Evolutionary conservation across 2,113 vertebrate species (phyloP), one percentile per base, ranked within the genome.

Genomic region (Tricholaema leucomelas): DNA sequence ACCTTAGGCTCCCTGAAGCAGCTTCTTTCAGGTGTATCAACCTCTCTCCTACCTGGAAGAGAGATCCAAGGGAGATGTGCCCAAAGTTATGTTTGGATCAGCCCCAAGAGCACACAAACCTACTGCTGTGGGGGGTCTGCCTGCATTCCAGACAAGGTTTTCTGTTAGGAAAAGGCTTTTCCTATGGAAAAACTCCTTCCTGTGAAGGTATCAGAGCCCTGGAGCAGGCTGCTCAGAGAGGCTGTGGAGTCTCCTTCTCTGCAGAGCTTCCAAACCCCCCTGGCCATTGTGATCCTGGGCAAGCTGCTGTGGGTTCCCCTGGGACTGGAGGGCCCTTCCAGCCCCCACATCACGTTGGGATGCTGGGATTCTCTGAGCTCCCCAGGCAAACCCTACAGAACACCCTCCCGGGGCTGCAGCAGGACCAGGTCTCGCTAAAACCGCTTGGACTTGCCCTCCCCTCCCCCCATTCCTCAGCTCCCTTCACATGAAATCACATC

Each of bases 381-480:
- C 56, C 65, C 50, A 15, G 5, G 10, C 10, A 2, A 21, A 69
- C 23, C 81, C 28, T 5, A 5, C 8, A 46, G 50, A 81, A 13
- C 10, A 4, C 18, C 27, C 64, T 2, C 1, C 0, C 24, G 42
- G 38, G 54, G 38, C 38, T 70, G 76, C 59, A 40, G 52, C 52
- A 54, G 33, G 10, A 12, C 11, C 21, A 24, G 8, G n/a, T n/a
- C 20, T 66, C 64, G 36, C 36, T 2, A 1, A 23, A 86, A 8
- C 4, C 5, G 1, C n/a, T 18, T n/a, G 0, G 0, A 1, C 10
- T 35, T 9, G 8, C 20, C 20, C 73, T 27, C 2, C 1, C 15
- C 42, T 70, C 52, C 42, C 42, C 42, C 42, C 42, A 15, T 15
- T 7, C 16, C 42, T 50, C 64, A 31, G 31, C 63, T 3, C 4